Percentiles rank a stretch among this genome's conserved stretches.
These are phyloP conservation scores for Cerceris ruficornis DNA, from an alignment of 2,888 invertebrate species.

Conservation along the genomic window DNA sequence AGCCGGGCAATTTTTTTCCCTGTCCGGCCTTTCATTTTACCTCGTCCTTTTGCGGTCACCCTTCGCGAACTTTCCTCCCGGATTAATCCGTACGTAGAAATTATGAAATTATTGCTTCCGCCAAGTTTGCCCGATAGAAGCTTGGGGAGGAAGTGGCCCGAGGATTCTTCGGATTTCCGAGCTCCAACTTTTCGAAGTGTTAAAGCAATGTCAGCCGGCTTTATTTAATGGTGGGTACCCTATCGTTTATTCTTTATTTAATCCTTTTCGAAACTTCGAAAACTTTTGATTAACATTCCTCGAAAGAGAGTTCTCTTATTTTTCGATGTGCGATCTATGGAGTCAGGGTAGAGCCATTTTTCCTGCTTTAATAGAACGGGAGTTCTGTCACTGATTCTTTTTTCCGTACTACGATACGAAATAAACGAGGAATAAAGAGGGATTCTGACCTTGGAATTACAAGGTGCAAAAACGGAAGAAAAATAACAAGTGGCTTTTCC, in stretches of 20 bases:
- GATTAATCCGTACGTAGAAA: constrained; percentile 42
- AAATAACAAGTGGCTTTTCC: constrained; percentile 7
- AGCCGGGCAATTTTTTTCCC: constrained; percentile 28
- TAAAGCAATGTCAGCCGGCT: not conserved
- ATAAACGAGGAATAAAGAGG: not conserved
- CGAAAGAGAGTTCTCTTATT: not conserved
- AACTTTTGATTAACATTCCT: constrained; percentile 5
- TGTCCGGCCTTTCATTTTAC: constrained; percentile 6
- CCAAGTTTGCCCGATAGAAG: constrained; percentile 5
- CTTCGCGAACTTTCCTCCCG: constrained; percentile 32
- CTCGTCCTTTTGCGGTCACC: not conserved
- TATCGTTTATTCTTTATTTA: constrained; percentile 9
- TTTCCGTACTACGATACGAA: not conserved
- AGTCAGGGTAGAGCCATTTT: not conserved
- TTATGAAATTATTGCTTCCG: constrained; percentile 49
- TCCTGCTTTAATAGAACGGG: not conserved
- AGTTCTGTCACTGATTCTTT: not conserved
- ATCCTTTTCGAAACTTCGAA: constrained; percentile 3
- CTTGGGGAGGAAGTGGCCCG: constrained; percentile 9
- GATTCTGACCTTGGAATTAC: not conserved
- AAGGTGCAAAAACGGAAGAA: not conserved
- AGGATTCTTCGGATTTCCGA: constrained; percentile 7
- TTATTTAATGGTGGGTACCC: not conserved
- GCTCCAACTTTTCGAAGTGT: not conserved
- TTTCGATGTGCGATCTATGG: constrained; percentile 5